Base-by-base conservation (phyloP, 2,888 invertebrate genomes). In the Gastrophysa polygoni region DNA sequence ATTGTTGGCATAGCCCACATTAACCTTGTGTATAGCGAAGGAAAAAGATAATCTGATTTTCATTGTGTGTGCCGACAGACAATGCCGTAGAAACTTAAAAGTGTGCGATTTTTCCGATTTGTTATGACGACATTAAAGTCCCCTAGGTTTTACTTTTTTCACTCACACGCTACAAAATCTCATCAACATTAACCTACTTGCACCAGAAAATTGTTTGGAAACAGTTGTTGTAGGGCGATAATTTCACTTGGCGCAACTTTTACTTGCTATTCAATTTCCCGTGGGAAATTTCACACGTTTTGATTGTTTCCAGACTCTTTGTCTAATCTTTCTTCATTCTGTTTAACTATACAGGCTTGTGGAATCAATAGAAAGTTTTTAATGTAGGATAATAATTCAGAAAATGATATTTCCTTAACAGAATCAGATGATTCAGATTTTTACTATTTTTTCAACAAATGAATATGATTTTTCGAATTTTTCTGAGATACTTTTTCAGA, bases 21-120 rank as follows among this genome's bases (percentile, higher is more conserved):
- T 64, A 64, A 61, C 64, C 64, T 64, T 64, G 64, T 61, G 54
- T 34, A 64, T n/a, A n/a, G n/a, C n/a, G n/a, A n/a, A 57, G 57
- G 56, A 48, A 56, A 61, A 59, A 64, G 64, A 64, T 60, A 64
- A 64, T 64, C 60, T 46, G 47, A 59, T 61, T 59, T 61, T 61
- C 61, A 65, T 61, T 65, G 54, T 58, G 54, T 58, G 38, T 57
- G 57, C 59, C 29, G 43, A 44, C 28, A 34, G 47, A 59, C 51
- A 61, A 59, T 54, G 59, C 44, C 28, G 32, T 57, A 55, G 64
- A 64, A 57, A 60, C 44, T 59, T 32, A 55, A 52, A 52, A 59
- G 51, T 10, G 52, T 59, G 59, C 20, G 47, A 59, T 52, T 59
- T 57, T 59, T 59, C 59, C 52, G 28, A 58, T 16, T 20, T 46